Conservation (phyloP, 2,113 vertebrate genomes). For the Cygnus atratus region DNA sequence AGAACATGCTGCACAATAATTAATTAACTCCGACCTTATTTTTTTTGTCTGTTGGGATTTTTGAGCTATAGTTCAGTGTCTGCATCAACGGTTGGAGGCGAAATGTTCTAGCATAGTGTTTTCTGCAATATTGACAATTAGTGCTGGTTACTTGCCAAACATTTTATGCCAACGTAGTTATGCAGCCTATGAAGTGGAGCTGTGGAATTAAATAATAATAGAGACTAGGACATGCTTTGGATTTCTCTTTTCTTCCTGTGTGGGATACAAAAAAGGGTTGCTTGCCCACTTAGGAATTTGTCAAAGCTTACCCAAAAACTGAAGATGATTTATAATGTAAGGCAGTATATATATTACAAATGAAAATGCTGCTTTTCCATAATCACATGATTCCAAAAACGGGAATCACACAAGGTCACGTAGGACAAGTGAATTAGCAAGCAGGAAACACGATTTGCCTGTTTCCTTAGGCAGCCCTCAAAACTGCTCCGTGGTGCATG, state of each 20-base stretch:
- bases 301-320: neutral
- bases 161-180: neutral
- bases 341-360: neutral
- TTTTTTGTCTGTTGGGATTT: conserved; percentile 4
- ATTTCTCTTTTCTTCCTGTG: neutral
- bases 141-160: neutral
- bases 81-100: neutral
- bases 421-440: neutral
- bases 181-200: neutral
- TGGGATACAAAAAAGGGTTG: neutral
- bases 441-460: neutral
- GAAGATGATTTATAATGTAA: neutral
- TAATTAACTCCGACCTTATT: conserved; percentile 58
- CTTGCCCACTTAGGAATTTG: neutral
- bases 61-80: neutral
- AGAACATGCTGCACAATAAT: conserved; percentile 18
- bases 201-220: neutral
- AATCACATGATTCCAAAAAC: neutral
- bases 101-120: neutral
- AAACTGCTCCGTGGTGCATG: neutral
- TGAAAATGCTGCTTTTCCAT: neutral
- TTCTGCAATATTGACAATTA: neutral
- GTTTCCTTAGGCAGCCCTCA: neutral
- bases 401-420: accelerated
- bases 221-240: neutral